These are phyloP conservation scores for Astropecten irregularis DNA, from an alignment of 53 echinoderm and acorn worm species.

Conservation along the genomic window DNA sequence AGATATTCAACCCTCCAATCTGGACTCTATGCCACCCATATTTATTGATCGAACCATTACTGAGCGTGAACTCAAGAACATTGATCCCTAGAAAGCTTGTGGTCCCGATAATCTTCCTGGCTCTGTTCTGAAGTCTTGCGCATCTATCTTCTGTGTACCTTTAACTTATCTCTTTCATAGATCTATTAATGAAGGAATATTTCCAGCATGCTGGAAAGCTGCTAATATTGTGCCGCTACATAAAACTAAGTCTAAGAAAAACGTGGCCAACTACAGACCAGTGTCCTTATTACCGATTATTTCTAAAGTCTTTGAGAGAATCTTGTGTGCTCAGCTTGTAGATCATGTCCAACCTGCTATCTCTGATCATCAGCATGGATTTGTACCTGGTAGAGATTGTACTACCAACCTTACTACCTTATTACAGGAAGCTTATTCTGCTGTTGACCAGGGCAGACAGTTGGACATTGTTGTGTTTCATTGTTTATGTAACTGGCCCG, in stretches of 20 bases:
- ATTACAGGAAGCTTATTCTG: slow-evolving; percentile 1
- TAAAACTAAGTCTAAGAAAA: neutral
- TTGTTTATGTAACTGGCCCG: too few species aligned
- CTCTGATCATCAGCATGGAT: slow-evolving; percentile 42
- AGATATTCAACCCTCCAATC: neutral
- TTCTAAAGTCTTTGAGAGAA: neutral
- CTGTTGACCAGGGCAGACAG: neutral
- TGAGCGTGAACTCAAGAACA: neutral
- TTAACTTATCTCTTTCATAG: neutral
- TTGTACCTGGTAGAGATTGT: slow-evolving; percentile 13
- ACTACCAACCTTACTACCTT: slow-evolving; percentile 1
- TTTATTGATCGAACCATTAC: neutral
- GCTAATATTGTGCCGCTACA: neutral
- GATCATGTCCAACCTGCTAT: slow-evolving; percentile 2
- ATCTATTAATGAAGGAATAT: neutral
- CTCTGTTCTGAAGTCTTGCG: neutral
- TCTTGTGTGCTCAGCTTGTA: neutral
- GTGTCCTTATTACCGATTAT: neutral
- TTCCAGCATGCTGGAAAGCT: neutral
- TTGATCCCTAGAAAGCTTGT: too few species aligned
- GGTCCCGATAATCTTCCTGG: neutral
- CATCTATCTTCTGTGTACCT: neutral
- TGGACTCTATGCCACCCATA: neutral
- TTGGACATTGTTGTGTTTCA: too few species aligned
- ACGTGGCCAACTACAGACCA: neutral